A percentile compares a stretch with the other conserved stretches of the same genome.
phyloP scores from a whole-genome alignment of 2,113 vertebrate species.

The Bolborhynchus lineola region DNA sequence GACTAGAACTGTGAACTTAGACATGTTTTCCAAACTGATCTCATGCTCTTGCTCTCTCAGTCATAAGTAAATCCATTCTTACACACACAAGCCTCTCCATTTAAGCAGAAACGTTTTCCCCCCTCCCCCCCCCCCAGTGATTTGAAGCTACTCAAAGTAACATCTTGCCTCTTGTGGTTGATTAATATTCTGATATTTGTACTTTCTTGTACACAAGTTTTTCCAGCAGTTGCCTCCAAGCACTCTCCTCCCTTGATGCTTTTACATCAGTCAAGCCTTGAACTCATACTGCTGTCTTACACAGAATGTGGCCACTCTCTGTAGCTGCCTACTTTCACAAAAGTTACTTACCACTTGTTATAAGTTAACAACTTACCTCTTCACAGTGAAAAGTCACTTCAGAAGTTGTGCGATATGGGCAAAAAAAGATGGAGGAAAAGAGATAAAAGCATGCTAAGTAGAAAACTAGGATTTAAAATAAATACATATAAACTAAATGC shows the following conservation, averaged over 20 bases:
- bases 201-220: not conserved
- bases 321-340: not conserved
- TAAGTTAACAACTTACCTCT: not conserved
- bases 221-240: not conserved
- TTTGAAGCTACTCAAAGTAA: not conserved
- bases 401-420: not conserved
- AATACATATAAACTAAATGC: not conserved
- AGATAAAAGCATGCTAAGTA: not conserved
- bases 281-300: not conserved
- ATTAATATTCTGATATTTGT: not conserved
- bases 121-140: not conserved
- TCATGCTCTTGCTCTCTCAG: not conserved
- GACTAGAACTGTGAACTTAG: not conserved
- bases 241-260: not conserved
- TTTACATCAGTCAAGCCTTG: not conserved
- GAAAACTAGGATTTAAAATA: not conserved
- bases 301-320: not conserved
- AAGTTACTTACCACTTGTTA: not conserved
- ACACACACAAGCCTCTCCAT: rapidly evolving
- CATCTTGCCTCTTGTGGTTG: not conserved
- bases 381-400: not conserved
- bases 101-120: not conserved
- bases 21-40: not conserved
- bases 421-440: not conserved
- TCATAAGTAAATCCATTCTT: not conserved